These are phyloP conservation scores for Cnemophilus loriae DNA, from an alignment of 2,113 vertebrate genomes.

Conservation along the genomic window DNA sequence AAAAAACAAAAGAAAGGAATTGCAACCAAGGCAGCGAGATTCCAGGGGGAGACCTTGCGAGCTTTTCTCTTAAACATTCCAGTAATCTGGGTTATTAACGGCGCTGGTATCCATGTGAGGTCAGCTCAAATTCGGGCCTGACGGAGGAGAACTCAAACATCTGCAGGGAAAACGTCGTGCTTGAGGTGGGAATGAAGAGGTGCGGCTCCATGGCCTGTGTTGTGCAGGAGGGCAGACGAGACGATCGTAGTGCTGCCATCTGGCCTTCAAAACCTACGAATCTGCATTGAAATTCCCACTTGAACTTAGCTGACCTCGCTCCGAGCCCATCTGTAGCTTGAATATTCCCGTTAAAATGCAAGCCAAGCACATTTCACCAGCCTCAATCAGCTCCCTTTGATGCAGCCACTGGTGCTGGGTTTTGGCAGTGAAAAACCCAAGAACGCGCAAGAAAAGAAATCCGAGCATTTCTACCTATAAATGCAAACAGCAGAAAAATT, in stretches of 20 bases:
- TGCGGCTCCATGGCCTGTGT: not conserved
- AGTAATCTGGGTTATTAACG: not conserved
- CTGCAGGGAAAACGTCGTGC: not conserved
- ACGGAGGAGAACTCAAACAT: not conserved
- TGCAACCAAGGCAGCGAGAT: not conserved
- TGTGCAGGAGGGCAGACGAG: not conserved
- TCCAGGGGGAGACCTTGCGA: not conserved
- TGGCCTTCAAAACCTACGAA: not conserved
- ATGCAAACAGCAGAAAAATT: not conserved
- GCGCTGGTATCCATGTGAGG: not conserved
- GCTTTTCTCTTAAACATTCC: not conserved
- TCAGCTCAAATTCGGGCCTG: not conserved
- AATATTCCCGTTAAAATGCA: not conserved
- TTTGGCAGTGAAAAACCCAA: not conserved
- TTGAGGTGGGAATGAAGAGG: not conserved
- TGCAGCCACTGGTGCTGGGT: not conserved
- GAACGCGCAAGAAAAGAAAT: not conserved
- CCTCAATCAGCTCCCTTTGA: not conserved
- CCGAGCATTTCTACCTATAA: not conserved
- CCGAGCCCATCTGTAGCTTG: not conserved
- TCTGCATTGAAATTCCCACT: not conserved
- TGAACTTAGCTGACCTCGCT: conserved; percentile 21
- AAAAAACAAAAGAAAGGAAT: not conserved
- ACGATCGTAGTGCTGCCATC: not conserved
- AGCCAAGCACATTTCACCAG: not conserved